phyloP scores from a whole-genome alignment of 2,113 vertebrate genomes.

The Nesoenas mayeri region DNA sequence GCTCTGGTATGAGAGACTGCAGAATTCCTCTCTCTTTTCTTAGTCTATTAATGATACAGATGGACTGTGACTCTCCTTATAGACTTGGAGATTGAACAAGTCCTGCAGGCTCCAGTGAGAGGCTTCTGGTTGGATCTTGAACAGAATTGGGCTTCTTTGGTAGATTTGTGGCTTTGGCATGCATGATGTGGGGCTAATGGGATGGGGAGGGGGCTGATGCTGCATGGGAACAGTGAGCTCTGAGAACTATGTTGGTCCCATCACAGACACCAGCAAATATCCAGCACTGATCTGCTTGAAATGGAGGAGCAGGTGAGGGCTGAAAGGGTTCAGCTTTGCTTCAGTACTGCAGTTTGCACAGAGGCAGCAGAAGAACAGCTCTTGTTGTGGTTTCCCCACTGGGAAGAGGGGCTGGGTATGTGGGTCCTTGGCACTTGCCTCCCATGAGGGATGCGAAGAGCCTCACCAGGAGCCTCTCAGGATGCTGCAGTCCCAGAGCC shows the following conservation, averaged over 20 bases:
- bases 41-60: neutral
- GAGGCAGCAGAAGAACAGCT: neutral
- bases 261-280: neutral
- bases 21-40: neutral
- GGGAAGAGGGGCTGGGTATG: neutral
- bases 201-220: neutral
- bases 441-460: neutral
- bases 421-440: neutral
- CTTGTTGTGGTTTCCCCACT: neutral
- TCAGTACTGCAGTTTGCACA: neutral
- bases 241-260: neutral
- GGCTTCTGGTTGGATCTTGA: neutral
- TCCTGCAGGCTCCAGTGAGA: neutral
- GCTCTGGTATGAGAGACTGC: neutral
- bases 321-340: neutral
- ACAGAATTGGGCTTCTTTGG: neutral
- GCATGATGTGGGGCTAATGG: accelerated
- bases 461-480: neutral
- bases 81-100: neutral
- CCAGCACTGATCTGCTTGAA: neutral
- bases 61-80: neutral
- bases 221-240: neutral
- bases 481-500: neutral
- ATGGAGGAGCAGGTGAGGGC: neutral
- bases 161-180: neutral